Evolutionary conservation across 2,113 vertebrate species (phyloP).

Genomic region (Gila orcuttii): DNA sequence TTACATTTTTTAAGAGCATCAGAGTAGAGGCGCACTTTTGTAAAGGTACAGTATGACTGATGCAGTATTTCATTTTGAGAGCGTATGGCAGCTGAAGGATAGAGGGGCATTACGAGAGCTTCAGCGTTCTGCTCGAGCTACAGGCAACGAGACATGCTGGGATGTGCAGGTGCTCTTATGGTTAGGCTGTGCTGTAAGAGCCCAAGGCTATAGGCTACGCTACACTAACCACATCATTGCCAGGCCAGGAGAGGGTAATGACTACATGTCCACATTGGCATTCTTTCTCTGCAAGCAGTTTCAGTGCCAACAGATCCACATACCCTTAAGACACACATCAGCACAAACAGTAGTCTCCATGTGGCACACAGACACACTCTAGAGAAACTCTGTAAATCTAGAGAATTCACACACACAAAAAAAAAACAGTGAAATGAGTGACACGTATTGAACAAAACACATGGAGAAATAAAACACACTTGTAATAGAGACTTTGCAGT

Average conservation of each 20-base stretch:
- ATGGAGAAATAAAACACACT: not conserved
- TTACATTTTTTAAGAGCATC: not conserved
- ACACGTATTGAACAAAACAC: not conserved
- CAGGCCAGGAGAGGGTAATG: slow-evolving; percentile 51
- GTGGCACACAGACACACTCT: slow-evolving; percentile 25
- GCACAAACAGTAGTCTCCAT: slow-evolving; percentile 19
- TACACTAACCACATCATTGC: slow-evolving; percentile 55
- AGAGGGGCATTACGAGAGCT: slow-evolving; percentile 7
- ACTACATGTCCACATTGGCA: slow-evolving; percentile 41
- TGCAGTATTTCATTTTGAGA: not conserved
- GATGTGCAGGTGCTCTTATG: slow-evolving; percentile 31
- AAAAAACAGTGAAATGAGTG: not conserved
- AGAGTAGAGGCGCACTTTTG: not conserved
- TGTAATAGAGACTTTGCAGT: not conserved
- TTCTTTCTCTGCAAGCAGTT: slow-evolving; percentile 15
- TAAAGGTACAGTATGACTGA: not conserved
- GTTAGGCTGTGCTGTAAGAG: slow-evolving; percentile 25
- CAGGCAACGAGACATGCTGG: slow-evolving; percentile 28
- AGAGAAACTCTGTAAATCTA: too few species aligned
- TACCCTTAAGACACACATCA: slow-evolving; percentile 25
- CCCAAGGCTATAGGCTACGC: slow-evolving; percentile 50
- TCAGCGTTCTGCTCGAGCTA: slow-evolving; percentile 13
- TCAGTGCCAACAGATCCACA: slow-evolving; percentile 25
- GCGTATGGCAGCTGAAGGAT: not conserved
- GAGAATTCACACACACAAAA: not conserved